A percentile compares a stretch with the other conserved stretches of the same genome.
Conservation (phyloP, 1,140 invertebrate genomes). For the Meteorus sp. region DNA sequence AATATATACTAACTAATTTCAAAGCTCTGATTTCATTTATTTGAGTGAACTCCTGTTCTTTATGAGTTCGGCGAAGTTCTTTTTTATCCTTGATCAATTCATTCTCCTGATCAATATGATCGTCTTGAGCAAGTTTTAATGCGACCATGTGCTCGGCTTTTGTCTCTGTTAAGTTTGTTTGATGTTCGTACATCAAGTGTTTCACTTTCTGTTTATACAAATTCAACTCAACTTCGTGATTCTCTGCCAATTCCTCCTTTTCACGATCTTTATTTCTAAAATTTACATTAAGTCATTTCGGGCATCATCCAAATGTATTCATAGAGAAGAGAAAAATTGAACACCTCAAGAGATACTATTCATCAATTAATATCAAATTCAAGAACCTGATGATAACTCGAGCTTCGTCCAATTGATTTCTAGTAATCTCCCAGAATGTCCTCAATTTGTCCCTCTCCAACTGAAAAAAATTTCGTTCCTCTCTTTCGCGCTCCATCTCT, state of each 20-base stretch:
- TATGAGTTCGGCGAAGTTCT: constrained; percentile 70
- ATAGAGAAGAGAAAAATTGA: background rate
- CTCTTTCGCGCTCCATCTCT: constrained; percentile 89
- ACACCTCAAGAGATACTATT: constrained; percentile 6
- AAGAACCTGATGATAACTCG: constrained; percentile 67
- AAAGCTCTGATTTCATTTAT: constrained; percentile 68
- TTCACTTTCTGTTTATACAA: constrained; percentile 92
- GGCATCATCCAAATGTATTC: background rate
- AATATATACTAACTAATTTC: constrained; percentile 60
- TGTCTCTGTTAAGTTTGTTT: constrained; percentile 76
- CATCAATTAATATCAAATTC: constrained; percentile 19
- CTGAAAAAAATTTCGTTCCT: constrained; percentile 95
- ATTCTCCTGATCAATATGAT: constrained; percentile 73
- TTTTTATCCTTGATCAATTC: constrained; percentile 80
- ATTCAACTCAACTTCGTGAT: constrained; percentile 85
- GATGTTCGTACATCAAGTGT: constrained; percentile 89
- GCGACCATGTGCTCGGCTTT: constrained; percentile 77
- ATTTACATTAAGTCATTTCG: background rate
- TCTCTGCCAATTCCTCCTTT: constrained; percentile 83
- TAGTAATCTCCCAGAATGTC: constrained; percentile 92
- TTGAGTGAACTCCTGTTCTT: constrained; percentile 71
- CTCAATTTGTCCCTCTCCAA: constrained; percentile 91
- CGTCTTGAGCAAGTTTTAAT: constrained; percentile 74
- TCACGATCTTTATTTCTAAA: constrained; percentile 77
- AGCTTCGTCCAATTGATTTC: constrained; percentile 80